These are phyloP conservation scores for Apodemia arnacis DNA, from an alignment of 2,888 invertebrate species.

Conservation along the genomic window DNA sequence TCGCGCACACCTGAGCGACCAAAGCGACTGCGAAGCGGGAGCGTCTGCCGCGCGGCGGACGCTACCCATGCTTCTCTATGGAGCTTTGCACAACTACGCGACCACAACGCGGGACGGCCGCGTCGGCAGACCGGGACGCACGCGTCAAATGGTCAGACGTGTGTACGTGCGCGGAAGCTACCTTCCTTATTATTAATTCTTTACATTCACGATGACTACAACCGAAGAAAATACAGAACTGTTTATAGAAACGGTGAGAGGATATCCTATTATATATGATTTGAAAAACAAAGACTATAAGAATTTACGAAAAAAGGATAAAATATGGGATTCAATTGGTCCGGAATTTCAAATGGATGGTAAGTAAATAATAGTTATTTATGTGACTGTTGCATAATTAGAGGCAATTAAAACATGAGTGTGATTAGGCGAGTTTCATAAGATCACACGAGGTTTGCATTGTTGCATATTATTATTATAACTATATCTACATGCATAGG, in stretches of 20 bases:
- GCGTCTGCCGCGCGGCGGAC: neutral
- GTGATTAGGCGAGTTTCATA: neutral
- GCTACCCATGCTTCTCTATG: neutral
- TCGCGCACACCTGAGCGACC: too few species aligned
- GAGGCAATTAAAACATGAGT: constrained; percentile 1
- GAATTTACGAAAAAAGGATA: neutral
- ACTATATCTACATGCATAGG: too few species aligned
- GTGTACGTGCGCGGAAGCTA: neutral
- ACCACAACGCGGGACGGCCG: constrained; percentile 1
- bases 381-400: neutral
- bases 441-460: too few species aligned
- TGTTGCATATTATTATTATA: too few species aligned
- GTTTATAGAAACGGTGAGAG: constrained; percentile 17
- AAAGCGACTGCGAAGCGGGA: neutral
- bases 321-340: constrained; percentile 9
- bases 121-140: constrained; percentile 1
- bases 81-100: neutral
- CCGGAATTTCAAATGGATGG: constrained; percentile 20
- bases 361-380: constrained; percentile 24
- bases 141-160: neutral
- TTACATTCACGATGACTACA: neutral
- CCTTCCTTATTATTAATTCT: neutral
- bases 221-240: neutral
- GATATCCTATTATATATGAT: constrained; percentile 21
- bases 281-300: constrained; percentile 4